A percentile compares a stretch with the other conserved stretches of the same genome.
Evolutionary conservation across 2,888 invertebrate species (phyloP).

Genomic region (Zelleria hepariella): DNA sequence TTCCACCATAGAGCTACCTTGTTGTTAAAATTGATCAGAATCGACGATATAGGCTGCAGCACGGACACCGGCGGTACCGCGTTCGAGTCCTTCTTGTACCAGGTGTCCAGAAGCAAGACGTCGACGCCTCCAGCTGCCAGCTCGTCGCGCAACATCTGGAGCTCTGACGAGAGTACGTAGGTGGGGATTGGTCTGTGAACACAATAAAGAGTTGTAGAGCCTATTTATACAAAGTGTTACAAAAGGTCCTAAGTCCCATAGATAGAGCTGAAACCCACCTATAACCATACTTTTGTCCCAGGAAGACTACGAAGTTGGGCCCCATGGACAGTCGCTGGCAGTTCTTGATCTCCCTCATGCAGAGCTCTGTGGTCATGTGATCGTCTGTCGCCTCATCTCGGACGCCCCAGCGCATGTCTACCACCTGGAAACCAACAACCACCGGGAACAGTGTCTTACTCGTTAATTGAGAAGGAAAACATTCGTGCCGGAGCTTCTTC

Average conservation of each 20-base stretch:
- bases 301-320: constrained; percentile 97
- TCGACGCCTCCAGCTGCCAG: constrained; percentile 87
- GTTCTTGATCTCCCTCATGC: constrained; percentile 98
- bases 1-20: constrained; percentile 74
- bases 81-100: constrained; percentile 97
- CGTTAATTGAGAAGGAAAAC: too few species aligned
- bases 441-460: too few species aligned
- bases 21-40: constrained; percentile 96
- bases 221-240: too few species aligned
- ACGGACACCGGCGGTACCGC: constrained; percentile 96
- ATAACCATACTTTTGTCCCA: constrained; percentile 99
- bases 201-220: too few species aligned
- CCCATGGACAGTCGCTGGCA: constrained; percentile 98
- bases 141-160: constrained; percentile 89
- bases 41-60: constrained; percentile 96
- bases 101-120: constrained; percentile 86
- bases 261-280: constrained; percentile 34
- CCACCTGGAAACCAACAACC: constrained; percentile 76
- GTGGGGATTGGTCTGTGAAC: constrained; percentile 89
- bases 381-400: constrained; percentile 98
- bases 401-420: constrained; percentile 99
- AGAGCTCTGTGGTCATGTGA: constrained; percentile 98
- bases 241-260: too few species aligned
- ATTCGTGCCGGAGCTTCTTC: too few species aligned
- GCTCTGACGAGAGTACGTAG: constrained; percentile 91